Evolutionary conservation across 2,797 vertebrate species (phyloP).

Genomic region (Malacoraja senta): DNA sequence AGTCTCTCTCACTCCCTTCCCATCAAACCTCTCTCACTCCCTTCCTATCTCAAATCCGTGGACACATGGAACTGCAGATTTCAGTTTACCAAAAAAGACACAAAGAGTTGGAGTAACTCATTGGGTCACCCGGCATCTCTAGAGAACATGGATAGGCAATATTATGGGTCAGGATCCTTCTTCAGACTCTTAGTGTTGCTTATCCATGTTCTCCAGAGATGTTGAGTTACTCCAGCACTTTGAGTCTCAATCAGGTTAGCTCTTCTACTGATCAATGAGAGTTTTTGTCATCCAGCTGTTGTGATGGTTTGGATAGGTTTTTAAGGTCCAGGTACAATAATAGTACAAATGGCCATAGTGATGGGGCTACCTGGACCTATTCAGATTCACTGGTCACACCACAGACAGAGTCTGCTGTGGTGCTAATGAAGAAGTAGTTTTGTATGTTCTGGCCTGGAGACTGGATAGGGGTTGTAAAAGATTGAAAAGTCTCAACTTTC

Average conservation of each 20-base stretch:
- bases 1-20: neutral
- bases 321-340: neutral
- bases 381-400: neutral
- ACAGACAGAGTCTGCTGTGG: no score
- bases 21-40: neutral
- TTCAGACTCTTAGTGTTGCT: no score
- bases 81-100: no score
- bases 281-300: neutral
- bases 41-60: neutral
- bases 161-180: no score
- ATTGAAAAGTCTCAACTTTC: neutral
- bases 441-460: neutral
- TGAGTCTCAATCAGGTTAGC: neutral
- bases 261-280: neutral
- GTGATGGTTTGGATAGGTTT: neutral
- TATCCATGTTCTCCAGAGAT: no score
- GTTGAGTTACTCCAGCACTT: no score
- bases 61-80: no score
- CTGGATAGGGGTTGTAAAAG: neutral
- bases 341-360: neutral
- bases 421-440: neutral
- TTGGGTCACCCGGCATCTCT: no score
- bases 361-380: neutral
- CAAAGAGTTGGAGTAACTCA: no score
- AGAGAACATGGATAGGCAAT: no score